Conservation (phyloP, 1,140 invertebrate species). For the Procambarus clarkii region DNA sequence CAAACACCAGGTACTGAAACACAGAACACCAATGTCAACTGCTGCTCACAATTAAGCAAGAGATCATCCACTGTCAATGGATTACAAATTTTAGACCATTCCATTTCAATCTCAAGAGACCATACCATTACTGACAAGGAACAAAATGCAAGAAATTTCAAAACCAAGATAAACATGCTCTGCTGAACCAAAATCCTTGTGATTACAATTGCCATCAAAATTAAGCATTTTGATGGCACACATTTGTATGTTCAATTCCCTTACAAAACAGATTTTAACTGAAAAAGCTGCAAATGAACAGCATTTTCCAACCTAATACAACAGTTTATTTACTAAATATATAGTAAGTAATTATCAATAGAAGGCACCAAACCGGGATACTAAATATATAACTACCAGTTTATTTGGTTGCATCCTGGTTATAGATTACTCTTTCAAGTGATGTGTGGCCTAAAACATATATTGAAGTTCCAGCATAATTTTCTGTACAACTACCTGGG, state of each 20-base stretch:
- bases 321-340: too few relatives aligned
- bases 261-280: too few relatives aligned
- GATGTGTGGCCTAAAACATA: too few relatives aligned
- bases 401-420: too few relatives aligned
- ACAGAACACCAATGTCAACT: constrained; percentile 54
- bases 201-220: neutral
- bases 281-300: too few relatives aligned
- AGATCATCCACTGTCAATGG: neutral
- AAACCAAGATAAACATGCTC: neutral
- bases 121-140: neutral
- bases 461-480: too few relatives aligned
- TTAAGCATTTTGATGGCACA: neutral
- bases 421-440: too few relatives aligned
- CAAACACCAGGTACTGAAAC: constrained; percentile 81
- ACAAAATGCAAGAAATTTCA: neutral
- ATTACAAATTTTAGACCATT: constrained; percentile 17
- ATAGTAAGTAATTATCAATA: too few relatives aligned
- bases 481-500: too few relatives aligned
- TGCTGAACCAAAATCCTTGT: neutral
- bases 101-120: neutral
- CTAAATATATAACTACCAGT: too few relatives aligned
- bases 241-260: neutral
- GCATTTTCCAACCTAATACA: too few relatives aligned
- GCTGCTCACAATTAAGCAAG: neutral
- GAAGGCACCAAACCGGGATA: too few relatives aligned